These are phyloP conservation scores for Elachura formosa DNA, from an alignment of 2,113 vertebrate species.

Conservation along the genomic window DNA sequence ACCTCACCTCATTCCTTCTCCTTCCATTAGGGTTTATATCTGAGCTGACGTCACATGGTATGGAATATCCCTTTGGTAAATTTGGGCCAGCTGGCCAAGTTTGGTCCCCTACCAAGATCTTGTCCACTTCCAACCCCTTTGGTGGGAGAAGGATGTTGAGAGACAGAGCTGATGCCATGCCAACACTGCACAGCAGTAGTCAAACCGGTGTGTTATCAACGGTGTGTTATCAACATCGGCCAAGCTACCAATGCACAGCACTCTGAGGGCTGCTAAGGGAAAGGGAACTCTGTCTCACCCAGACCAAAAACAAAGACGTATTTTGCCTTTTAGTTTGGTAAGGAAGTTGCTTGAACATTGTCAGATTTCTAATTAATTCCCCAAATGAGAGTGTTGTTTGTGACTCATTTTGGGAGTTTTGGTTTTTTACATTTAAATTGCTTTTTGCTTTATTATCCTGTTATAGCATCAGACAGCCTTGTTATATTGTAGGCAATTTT, in stretches of 20 bases:
- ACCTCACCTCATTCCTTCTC: not conserved
- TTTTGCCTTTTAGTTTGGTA: not conserved
- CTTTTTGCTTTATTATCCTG: not conserved
- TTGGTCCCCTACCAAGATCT: not conserved
- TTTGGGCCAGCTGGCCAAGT: not conserved
- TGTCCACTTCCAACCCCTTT: not conserved
- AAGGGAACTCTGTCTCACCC: not conserved
- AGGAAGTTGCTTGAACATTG: not conserved
- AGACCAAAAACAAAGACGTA: not conserved
- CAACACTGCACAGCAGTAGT: not conserved
- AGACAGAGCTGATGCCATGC: not conserved
- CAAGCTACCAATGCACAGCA: not conserved
- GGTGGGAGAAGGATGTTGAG: no score
- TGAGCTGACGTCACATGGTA: not conserved
- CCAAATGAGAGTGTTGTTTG: not conserved
- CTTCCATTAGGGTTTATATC: not conserved
- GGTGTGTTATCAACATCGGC: not conserved
- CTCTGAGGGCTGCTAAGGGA: not conserved
- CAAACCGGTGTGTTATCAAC: not conserved
- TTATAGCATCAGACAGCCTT: not conserved
- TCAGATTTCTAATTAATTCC: not conserved
- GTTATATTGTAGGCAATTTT: not conserved
- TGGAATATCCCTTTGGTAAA: not conserved
- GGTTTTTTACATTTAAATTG: rapidly evolving
- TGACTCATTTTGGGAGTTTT: not conserved